These are phyloP conservation scores for Metacarcinus magister DNA, from an alignment of 2,888 invertebrate species.

Conservation along the genomic window DNA sequence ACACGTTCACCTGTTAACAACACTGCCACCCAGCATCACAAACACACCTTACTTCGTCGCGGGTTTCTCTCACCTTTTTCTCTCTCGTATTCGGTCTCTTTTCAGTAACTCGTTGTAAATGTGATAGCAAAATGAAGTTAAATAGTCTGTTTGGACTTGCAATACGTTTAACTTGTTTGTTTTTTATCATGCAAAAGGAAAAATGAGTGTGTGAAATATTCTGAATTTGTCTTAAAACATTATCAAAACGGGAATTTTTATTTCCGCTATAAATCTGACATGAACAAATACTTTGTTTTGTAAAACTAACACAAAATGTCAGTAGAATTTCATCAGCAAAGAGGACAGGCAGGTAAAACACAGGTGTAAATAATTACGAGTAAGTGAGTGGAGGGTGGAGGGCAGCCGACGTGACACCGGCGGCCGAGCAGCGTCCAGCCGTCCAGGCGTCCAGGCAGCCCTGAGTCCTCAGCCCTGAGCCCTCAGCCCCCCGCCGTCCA, in stretches of 20 bases:
- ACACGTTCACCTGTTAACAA: not conserved
- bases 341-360: slow-evolving; percentile 34
- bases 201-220: not conserved
- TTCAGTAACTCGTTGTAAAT: not conserved
- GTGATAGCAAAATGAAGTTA: not conserved
- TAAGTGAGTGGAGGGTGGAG: slow-evolving; percentile 32
- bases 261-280: not conserved
- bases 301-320: slow-evolving; percentile 32
- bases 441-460: not conserved
- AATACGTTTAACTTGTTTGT: not conserved
- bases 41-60: not conserved
- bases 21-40: slow-evolving; percentile 10
- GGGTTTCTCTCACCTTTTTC: not conserved
- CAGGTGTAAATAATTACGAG: slow-evolving; percentile 11
- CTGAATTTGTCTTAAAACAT: not conserved
- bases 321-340: slow-evolving; percentile 23
- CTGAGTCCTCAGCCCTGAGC: not conserved
- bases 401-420: not conserved
- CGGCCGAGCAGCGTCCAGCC: not conserved
- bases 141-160: not conserved
- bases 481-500: not conserved
- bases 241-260: not conserved
- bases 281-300: not conserved
- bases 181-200: not conserved
- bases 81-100: no score